Evolutionary conservation across 2,888 invertebrate genomes (phyloP).

Genomic region (Lobophora halterata): DNA sequence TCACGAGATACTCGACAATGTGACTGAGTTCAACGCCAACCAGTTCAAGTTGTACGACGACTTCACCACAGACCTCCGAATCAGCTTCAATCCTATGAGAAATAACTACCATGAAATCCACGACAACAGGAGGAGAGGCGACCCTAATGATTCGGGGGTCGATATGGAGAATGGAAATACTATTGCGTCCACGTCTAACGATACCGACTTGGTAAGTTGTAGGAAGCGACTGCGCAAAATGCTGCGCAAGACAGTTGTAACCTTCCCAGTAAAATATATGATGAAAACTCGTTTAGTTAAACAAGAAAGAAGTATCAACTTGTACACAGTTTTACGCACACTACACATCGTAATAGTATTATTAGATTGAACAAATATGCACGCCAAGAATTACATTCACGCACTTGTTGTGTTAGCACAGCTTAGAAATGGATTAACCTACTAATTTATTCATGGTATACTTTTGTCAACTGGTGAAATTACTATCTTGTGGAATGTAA

Average conservation of each 20-base stretch:
- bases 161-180: slow-evolving; percentile 75
- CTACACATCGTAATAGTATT: slow-evolving; percentile 14
- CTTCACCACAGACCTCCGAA: slow-evolving; percentile 69
- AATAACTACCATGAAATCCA: slow-evolving; percentile 55
- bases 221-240: slow-evolving; percentile 13
- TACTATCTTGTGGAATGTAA: background rate
- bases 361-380: slow-evolving; percentile 9
- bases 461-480: background rate
- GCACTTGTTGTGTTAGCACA: slow-evolving; percentile 14
- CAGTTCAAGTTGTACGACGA: slow-evolving; percentile 75
- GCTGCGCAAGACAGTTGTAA: too few relatives aligned
- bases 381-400: slow-evolving; percentile 14
- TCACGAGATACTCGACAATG: slow-evolving; percentile 67
- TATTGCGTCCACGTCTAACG: slow-evolving; percentile 51
- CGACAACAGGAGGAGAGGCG: slow-evolving; percentile 48
- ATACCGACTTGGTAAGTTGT: slow-evolving; percentile 72
- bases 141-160: slow-evolving; percentile 72
- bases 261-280: too few relatives aligned
- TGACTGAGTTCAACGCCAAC: slow-evolving; percentile 74
- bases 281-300: background rate
- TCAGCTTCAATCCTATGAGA: slow-evolving; percentile 62
- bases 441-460: too few relatives aligned
- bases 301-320: slow-evolving; percentile 1
- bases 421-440: too few relatives aligned
- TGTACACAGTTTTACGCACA: slow-evolving; percentile 7